These are phyloP conservation scores for Xestia ashworthii DNA, from an alignment of 2,888 invertebrate species.

Conservation along the genomic window DNA sequence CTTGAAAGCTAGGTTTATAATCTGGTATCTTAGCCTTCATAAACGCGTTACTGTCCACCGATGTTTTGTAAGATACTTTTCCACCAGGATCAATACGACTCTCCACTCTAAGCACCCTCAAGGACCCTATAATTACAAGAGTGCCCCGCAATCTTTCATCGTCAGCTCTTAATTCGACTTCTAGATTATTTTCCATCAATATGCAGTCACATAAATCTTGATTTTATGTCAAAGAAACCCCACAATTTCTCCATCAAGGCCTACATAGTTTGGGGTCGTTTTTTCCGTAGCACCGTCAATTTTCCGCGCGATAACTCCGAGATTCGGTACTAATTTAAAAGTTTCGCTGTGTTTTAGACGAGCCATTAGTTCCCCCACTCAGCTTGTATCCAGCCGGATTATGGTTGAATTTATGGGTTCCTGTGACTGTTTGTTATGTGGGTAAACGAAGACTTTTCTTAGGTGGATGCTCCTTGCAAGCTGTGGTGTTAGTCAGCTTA, in stretches of 20 bases:
- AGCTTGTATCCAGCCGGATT: constrained; percentile 61
- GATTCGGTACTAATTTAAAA: constrained; percentile 81
- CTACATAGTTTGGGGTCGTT: constrained; percentile 46
- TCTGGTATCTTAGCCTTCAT: background rate
- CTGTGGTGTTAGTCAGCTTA: background rate
- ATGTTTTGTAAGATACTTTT: background rate
- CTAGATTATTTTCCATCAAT: background rate
- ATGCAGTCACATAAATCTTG: constrained; percentile 24
- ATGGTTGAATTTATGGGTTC: constrained; percentile 56
- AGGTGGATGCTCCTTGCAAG: background rate
- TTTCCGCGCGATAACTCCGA: constrained; percentile 78
- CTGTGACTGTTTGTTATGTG: constrained; percentile 35
- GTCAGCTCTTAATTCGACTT: background rate
- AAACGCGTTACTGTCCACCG: background rate
- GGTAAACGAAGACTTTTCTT: constrained; percentile 15
- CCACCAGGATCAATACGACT: background rate
- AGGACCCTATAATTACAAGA: background rate
- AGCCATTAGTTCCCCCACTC: constrained; percentile 70
- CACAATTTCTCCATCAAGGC: constrained; percentile 37
- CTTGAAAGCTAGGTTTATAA: background rate
- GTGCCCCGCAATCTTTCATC: background rate
- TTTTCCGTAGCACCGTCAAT: constrained; percentile 73
- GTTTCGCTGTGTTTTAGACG: constrained; percentile 71
- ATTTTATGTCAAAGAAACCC: constrained; percentile 22
- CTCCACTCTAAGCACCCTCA: background rate